Percentiles rank a stretch among this genome's conserved stretches.
These are phyloP conservation scores for Drosophila anomelani DNA, from an alignment of 2,888 invertebrate species.

Conservation along the genomic window DNA sequence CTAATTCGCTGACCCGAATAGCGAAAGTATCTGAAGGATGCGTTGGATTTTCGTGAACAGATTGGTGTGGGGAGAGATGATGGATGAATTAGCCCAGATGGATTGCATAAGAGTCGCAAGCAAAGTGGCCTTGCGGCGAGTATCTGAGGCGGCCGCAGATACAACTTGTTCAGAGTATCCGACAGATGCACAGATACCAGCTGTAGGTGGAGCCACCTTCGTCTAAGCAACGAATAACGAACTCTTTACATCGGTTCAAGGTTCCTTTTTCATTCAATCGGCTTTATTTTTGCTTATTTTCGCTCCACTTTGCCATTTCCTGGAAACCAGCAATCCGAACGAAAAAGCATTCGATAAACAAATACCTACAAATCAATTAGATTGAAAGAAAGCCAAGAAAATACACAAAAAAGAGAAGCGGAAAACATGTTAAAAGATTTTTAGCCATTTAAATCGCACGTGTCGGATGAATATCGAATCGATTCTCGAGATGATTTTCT, in stretches of 20 bases:
- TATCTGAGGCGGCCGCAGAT: conserved; percentile 1
- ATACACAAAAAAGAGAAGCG: neutral
- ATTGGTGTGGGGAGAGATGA: conserved; percentile 24
- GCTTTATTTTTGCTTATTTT: conserved; percentile 38
- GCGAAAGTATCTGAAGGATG: conserved; percentile 40
- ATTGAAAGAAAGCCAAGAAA: conserved; percentile 22
- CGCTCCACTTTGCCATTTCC: conserved; percentile 63
- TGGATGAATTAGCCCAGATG: conserved; percentile 43
- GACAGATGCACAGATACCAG: conserved; percentile 40
- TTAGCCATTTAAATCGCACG: conserved; percentile 45
- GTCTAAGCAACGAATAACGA: neutral
- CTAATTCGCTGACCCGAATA: conserved; percentile 56
- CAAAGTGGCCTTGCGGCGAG: conserved; percentile 51
- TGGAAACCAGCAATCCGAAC: conserved; percentile 57
- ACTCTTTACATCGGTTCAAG: conserved; percentile 52
- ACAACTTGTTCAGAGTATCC: conserved; percentile 35
- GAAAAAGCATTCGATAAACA: conserved; percentile 59
- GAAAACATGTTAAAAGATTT: conserved; percentile 32
- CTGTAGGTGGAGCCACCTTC: conserved; percentile 59
- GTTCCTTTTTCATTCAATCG: conserved; percentile 21
- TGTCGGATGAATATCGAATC: conserved; percentile 38
- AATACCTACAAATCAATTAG: conserved; percentile 51
- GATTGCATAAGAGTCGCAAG: conserved; percentile 24
- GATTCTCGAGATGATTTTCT: conserved; percentile 37
- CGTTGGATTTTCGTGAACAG: conserved; percentile 14